Conservation (phyloP, 1,140 invertebrate genomes). For the Drosophila ficusphila region DNA sequence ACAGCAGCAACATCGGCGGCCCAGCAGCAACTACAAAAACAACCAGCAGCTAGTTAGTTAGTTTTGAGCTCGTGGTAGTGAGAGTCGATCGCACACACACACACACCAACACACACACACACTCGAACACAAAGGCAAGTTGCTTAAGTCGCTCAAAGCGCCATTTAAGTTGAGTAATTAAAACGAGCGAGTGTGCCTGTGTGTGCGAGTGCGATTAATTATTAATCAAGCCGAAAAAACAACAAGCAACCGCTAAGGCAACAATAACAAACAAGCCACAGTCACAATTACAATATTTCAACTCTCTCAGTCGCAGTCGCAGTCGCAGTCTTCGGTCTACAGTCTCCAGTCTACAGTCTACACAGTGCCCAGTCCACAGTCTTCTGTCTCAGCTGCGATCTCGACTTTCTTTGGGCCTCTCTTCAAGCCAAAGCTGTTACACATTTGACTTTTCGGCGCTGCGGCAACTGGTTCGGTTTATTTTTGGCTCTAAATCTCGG, state of each 20-base stretch:
- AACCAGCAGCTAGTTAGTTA: slow-evolving; percentile 77
- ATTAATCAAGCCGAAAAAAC: slow-evolving; percentile 74
- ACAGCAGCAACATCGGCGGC: slow-evolving; percentile 17
- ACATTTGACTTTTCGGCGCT: slow-evolving; percentile 45
- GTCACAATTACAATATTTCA: slow-evolving; percentile 78
- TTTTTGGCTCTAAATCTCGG: slow-evolving; percentile 30
- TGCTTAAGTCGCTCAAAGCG: slow-evolving; percentile 81
- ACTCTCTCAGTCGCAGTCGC: slow-evolving; percentile 54
- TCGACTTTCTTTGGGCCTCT: slow-evolving; percentile 50
- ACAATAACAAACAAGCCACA: slow-evolving; percentile 70
- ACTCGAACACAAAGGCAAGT: slow-evolving; percentile 58
- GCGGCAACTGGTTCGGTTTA: slow-evolving; percentile 48
- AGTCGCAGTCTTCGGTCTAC: slow-evolving; percentile 19
- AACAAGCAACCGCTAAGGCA: slow-evolving; percentile 47
- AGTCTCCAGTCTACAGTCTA: slow-evolving; percentile 14
- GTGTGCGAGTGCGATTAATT: slow-evolving; percentile 69
- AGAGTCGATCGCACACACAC: slow-evolving; percentile 67
- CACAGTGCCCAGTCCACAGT: slow-evolving; percentile 6
- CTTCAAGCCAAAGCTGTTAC: slow-evolving; percentile 31
- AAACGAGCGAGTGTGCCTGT: slow-evolving; percentile 65
- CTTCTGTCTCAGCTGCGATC: slow-evolving; percentile 7
- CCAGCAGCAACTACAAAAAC: slow-evolving; percentile 34
- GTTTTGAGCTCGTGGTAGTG: slow-evolving; percentile 74
- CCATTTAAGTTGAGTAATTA: slow-evolving; percentile 82
- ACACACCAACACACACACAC: slow-evolving; percentile 38